Evolutionary conservation across 2,888 invertebrate species (phyloP).

Genomic region (Troglohyphantes excavatus): DNA sequence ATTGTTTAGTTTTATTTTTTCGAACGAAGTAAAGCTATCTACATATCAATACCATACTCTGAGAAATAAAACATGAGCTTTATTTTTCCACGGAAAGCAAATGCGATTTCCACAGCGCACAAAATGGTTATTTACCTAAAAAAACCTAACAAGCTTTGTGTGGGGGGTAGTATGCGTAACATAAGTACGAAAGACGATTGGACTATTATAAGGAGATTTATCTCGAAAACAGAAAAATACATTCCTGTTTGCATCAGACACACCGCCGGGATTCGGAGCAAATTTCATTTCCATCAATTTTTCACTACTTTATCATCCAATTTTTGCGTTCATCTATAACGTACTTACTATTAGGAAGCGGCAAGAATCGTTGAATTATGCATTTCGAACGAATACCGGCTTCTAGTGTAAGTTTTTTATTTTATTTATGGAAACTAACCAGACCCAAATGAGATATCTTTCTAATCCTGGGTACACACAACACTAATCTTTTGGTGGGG

Average conservation of each 20-base stretch:
- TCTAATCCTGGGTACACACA: not conserved
- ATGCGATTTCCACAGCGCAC: not conserved
- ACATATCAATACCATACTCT: too few relatives aligned
- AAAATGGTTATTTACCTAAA: not conserved
- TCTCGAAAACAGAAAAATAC: not conserved
- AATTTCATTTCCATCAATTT: constrained; percentile 5
- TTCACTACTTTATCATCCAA: not conserved
- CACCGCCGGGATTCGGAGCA: not conserved
- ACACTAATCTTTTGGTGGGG: not conserved
- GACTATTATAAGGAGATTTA: not conserved
- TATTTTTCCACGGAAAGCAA: not conserved
- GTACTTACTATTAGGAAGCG: not conserved
- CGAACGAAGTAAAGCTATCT: too few relatives aligned
- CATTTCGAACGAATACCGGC: not conserved
- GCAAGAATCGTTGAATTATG: constrained; percentile 5
- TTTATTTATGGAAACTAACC: not conserved
- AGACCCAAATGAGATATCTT: constrained; percentile 1
- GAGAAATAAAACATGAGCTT: not conserved
- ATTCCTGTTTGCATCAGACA: not conserved
- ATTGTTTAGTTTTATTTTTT: too few relatives aligned
- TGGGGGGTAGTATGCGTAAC: not conserved
- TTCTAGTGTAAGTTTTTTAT: not conserved
- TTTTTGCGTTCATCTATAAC: not conserved
- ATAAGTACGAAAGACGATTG: not conserved
- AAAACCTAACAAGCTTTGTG: not conserved